phyloP scores from a whole-genome alignment of 2,888 invertebrate genomes.

The Deroplatys truncata region DNA sequence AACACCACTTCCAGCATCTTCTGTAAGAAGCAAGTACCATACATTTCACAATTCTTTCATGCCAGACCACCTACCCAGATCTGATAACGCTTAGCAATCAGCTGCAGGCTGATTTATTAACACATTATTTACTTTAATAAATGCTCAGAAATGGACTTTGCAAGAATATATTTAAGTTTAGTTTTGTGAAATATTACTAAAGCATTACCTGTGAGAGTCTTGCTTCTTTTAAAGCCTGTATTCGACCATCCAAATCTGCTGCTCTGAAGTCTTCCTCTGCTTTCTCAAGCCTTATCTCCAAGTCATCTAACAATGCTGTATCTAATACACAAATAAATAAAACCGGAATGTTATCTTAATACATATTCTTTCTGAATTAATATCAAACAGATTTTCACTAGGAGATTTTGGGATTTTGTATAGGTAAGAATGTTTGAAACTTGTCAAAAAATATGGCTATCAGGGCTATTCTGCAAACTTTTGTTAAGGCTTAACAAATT shows the following conservation, averaged over 20 bases:
- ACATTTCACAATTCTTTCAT: too few species aligned
- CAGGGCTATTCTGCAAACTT: too few species aligned
- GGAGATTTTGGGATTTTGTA: background rate
- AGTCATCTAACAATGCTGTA: slow-evolving; percentile 41
- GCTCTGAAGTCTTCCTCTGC: slow-evolving; percentile 68
- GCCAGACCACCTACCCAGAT: too few species aligned
- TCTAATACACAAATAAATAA: slow-evolving; percentile 41
- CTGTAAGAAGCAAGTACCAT: too few species aligned
- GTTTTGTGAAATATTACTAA: background rate
- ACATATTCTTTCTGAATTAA: slow-evolving; percentile 1
- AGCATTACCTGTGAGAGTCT: slow-evolving; percentile 56
- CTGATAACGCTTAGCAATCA: too few species aligned
- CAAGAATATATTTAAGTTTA: too few species aligned
- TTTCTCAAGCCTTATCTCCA: slow-evolving; percentile 61
- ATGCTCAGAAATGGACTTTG: too few species aligned
- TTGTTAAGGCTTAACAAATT: too few species aligned
- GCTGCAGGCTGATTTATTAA: too few species aligned
- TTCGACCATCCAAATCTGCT: slow-evolving; percentile 71
- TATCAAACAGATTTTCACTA: background rate
- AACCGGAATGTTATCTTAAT: background rate
- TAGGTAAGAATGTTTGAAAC: background rate
- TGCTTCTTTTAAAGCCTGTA: slow-evolving; percentile 68
- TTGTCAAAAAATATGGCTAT: too few species aligned
- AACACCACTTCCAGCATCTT: too few species aligned
- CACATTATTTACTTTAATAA: too few species aligned